A percentile compares a stretch with the other conserved stretches of the same genome.
Conservation (phyloP, 1,140 invertebrate species). For the Piezodorus guildinii region DNA sequence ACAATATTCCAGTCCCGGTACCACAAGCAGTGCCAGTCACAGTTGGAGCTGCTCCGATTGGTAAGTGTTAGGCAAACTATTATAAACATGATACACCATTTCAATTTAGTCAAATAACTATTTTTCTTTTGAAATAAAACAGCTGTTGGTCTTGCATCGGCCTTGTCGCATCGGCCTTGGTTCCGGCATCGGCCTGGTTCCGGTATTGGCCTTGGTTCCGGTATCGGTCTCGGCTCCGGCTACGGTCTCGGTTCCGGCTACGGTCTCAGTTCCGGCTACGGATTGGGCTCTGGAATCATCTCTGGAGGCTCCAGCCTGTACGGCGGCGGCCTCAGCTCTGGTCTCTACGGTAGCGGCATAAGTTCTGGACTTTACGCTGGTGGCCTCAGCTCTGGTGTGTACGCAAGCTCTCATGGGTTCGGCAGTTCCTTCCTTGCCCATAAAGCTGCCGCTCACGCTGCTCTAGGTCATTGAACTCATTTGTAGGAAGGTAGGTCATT, state of each 20-base stretch:
- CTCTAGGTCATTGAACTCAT: background rate
- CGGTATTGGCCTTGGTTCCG: background rate
- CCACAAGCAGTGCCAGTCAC: constrained; percentile 7
- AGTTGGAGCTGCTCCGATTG: background rate
- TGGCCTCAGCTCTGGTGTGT: background rate
- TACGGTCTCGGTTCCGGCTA: background rate
- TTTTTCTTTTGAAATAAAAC: no score
- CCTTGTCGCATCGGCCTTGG: background rate
- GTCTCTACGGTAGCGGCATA: background rate
- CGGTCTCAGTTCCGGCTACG: background rate
- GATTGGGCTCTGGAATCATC: background rate
- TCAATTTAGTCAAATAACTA: background rate
- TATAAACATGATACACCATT: background rate
- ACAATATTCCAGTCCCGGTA: constrained; percentile 15
- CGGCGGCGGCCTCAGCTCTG: background rate
- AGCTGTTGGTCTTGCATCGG: background rate
- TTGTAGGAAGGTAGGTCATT: background rate
- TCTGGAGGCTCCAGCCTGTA: background rate
- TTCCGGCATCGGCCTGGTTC: background rate
- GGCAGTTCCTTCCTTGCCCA: background rate
- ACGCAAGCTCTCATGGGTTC: background rate
- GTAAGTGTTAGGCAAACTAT: background rate
- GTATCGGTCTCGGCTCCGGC: background rate
- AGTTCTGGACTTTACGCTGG: background rate
- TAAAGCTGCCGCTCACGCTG: background rate